Evolutionary conservation across 2,888 invertebrate species (phyloP), one percentile per base, ranked within the genome.

Genomic region (Perithous albicinctus): DNA sequence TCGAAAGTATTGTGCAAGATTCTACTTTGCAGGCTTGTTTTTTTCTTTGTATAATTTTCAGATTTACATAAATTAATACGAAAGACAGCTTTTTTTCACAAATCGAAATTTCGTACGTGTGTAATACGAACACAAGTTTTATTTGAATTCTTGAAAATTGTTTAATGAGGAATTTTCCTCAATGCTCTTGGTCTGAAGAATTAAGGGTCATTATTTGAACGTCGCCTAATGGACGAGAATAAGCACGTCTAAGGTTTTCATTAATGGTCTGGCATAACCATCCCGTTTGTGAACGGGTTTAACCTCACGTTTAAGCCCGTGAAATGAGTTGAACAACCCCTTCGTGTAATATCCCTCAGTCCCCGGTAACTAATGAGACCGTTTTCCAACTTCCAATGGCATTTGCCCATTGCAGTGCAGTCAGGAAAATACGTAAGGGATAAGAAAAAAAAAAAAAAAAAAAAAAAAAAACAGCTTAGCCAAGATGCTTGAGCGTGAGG

Each of bases 311-410:
- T 48, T 29, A 32, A 41, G n/a, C 61, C 56, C 29, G 15, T 75
- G 35, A 35, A 48, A 51, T 23, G 12, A 23, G 51, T 10, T 5
- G 20, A 23, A 51, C 51, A 12, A 51, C 10, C 8, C 29, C 38
- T 59, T 18, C 12, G 12, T 59, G 70, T 76, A 69, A 77, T 41
- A 73, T 43, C 23, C 67, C 35, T 20, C 38, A 56, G 46, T 54
- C 54, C n/a, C 61, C 41, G 20, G 18, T 46, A 48, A 63, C 51
- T 61, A 73, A 77, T 61, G 77, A 77, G 72, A 81, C 77, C 18
- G 18, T 61, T 63, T 63, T 77, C 18, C 61, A 63, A 77, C 61
- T 64, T 81, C 38, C 1, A 67, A 67, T 72, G 72, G 10, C 61
- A 38, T 18, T 66, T 59, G 32, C 20, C 15, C 0, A 43, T 6